Evolutionary conservation across 2,113 vertebrate genomes (phyloP).

Genomic region (Taxidea taxus): DNA sequence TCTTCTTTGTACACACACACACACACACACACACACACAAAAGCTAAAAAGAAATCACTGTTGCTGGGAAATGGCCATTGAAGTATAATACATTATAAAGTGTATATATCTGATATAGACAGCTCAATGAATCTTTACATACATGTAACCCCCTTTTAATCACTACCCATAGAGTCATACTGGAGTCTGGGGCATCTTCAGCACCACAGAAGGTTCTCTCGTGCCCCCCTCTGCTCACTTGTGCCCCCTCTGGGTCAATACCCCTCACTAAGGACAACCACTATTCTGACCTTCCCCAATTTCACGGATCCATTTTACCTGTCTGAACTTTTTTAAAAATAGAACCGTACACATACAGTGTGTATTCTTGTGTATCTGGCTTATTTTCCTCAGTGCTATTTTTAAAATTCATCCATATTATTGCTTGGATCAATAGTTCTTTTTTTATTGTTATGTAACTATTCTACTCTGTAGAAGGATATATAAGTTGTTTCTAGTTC

Average conservation of each 20-base stretch:
- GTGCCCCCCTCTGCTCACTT: neutral
- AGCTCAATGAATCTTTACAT: neutral
- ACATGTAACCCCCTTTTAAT: neutral
- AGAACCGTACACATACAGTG: neutral
- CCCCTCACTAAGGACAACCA: neutral
- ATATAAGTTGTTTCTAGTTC: neutral
- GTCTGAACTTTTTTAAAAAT: neutral
- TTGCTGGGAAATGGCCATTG: neutral
- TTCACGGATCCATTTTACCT: neutral
- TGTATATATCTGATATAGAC: constrained; percentile 1
- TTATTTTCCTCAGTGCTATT: neutral
- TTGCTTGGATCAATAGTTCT: neutral
- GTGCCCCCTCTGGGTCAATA: neutral
- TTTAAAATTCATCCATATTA: neutral
- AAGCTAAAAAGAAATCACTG: neutral
- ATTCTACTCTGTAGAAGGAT: neutral
- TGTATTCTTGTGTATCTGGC: neutral
- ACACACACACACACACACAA: too few species aligned
- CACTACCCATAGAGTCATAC: neutral
- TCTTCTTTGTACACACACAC: too few species aligned
- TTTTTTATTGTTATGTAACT: neutral
- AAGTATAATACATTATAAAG: neutral
- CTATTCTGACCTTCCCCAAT: neutral
- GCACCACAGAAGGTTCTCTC: neutral
- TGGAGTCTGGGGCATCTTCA: neutral